A percentile compares a stretch with the other conserved stretches of the same genome.
Evolutionary conservation across 2,113 vertebrate genomes (phyloP).

Genomic region (Gila orcuttii): DNA sequence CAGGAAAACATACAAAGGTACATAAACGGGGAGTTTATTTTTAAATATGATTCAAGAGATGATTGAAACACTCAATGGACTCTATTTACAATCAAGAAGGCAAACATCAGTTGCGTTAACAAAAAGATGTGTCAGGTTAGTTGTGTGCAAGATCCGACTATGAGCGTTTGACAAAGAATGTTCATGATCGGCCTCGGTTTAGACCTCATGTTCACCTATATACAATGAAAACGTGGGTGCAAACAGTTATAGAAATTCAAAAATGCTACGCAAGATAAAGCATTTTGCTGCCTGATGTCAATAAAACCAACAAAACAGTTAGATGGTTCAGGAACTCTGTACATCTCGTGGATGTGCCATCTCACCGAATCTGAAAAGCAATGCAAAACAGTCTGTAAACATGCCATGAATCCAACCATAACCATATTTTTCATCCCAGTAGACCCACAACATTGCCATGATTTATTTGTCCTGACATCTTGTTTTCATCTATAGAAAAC

Average conservation of each 20-base stretch:
- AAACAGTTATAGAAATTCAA: neutral
- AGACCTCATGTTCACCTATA: neutral
- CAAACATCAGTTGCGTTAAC: neutral
- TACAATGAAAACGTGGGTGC: neutral
- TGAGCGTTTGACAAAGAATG: neutral
- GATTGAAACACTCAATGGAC: neutral
- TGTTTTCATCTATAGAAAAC: neutral
- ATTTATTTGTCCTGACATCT: slow-evolving; percentile 5
- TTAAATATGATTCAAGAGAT: neutral
- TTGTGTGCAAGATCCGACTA: neutral
- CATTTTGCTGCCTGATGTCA: neutral
- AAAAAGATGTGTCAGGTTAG: neutral
- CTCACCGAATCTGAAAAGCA: slow-evolving; percentile 76
- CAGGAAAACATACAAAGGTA: neutral
- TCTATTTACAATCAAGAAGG: neutral
- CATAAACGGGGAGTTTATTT: neutral
- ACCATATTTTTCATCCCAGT: neutral
- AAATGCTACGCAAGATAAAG: neutral
- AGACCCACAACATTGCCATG: neutral
- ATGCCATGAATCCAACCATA: neutral
- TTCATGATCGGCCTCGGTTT: neutral
- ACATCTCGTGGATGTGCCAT: neutral
- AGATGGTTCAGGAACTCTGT: neutral
- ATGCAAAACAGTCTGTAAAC: neutral
- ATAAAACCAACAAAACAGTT: slow-evolving; percentile 11